These are phyloP conservation scores for Sinonovacula constricta DNA, from an alignment of 1,140 invertebrate genomes.

Conservation along the genomic window DNA sequence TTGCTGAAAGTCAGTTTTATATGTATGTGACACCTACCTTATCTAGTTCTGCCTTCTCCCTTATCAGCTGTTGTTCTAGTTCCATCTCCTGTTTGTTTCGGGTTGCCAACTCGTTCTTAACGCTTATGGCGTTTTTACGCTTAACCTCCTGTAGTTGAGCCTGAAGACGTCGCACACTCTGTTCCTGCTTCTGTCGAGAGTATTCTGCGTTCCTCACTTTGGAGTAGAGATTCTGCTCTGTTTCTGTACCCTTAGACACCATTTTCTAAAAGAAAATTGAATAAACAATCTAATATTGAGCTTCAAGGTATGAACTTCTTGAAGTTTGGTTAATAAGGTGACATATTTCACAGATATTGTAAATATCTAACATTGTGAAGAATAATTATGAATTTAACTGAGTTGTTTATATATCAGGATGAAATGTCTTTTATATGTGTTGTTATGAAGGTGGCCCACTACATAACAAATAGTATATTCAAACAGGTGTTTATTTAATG, in stretches of 20 bases:
- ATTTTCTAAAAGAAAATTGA: conserved; percentile 68
- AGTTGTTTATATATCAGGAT: too few species aligned
- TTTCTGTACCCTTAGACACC: conserved; percentile 70
- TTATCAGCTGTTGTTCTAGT: conserved; percentile 64
- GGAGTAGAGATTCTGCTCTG: conserved; percentile 67
- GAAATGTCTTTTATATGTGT: too few species aligned
- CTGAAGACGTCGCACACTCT: conserved; percentile 65
- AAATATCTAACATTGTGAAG: background rate
- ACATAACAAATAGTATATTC: too few species aligned
- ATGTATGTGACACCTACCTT: conserved; percentile 72
- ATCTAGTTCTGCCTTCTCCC: conserved; percentile 72
- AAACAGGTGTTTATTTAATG: too few species aligned
- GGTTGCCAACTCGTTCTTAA: conserved; percentile 66
- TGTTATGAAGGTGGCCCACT: too few species aligned
- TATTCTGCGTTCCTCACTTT: conserved; percentile 72
- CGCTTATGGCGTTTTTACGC: conserved; percentile 62
- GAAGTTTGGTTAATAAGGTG: background rate
- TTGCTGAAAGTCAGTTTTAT: too few species aligned
- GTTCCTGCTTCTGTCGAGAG: conserved; percentile 72
- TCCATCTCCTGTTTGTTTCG: conserved; percentile 63
- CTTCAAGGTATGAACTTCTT: background rate
- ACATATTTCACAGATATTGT: background rate
- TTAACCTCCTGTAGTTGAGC: conserved; percentile 61
- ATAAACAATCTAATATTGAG: too few species aligned
- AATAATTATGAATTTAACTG: conserved; percentile 6